These are phyloP conservation scores for Volucella inanis DNA, from an alignment of 2,888 invertebrate genomes.

Conservation along the genomic window DNA sequence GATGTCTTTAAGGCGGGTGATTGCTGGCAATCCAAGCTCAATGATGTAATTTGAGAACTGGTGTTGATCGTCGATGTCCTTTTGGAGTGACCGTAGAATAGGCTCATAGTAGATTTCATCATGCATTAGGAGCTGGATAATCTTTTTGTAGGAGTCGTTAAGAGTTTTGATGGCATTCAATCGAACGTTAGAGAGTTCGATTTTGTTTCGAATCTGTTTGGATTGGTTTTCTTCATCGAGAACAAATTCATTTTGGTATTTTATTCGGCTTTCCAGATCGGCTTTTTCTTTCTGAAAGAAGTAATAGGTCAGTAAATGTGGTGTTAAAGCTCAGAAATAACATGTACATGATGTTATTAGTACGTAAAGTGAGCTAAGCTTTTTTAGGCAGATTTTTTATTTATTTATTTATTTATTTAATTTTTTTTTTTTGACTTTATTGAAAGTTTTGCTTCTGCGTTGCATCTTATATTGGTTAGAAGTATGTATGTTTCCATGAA, in stretches of 20 bases:
- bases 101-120: slow-evolving; percentile 82
- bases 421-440: no score
- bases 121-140: slow-evolving; percentile 79
- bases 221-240: slow-evolving; percentile 80
- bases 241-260: slow-evolving; percentile 80
- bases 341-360: no score
- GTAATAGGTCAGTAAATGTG: not conserved
- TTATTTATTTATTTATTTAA: no score
- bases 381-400: no score
- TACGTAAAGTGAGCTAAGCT: no score
- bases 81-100: slow-evolving; percentile 79
- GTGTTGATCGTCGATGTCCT: slow-evolving; percentile 81
- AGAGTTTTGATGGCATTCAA: slow-evolving; percentile 81
- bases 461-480: no score
- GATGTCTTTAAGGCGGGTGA: slow-evolving; percentile 78
- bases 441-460: no score
- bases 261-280: slow-evolving; percentile 80
- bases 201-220: slow-evolving; percentile 78
- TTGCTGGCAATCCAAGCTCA: slow-evolving; percentile 81
- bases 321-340: not conserved
- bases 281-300: slow-evolving; percentile 79
- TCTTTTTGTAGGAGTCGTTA: slow-evolving; percentile 80
- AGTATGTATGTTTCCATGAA: no score
- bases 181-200: slow-evolving; percentile 81
- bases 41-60: slow-evolving; percentile 81